These are phyloP conservation scores for Phoenicopterus ruber DNA, from an alignment of 2,113 vertebrate genomes.

Conservation along the genomic window DNA sequence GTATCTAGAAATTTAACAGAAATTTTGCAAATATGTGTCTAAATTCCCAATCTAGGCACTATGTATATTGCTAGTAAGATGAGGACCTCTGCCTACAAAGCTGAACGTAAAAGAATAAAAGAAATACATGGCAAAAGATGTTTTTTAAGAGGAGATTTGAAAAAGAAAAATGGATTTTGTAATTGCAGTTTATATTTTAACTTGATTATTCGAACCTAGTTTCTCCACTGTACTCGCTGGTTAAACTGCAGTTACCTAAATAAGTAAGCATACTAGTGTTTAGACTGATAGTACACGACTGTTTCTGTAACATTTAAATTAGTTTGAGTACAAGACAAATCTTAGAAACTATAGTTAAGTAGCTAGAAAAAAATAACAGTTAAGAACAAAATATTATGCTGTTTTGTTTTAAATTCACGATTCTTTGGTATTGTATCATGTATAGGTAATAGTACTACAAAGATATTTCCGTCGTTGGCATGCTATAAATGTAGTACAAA, in stretches of 20 bases:
- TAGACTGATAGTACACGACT: background rate
- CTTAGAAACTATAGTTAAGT: background rate
- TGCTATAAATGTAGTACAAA: constrained; percentile 70
- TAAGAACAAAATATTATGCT: background rate
- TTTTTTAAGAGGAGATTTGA: background rate
- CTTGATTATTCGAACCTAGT: background rate
- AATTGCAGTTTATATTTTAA: background rate
- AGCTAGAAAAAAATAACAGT: background rate
- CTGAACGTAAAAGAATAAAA: background rate
- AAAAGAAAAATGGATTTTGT: background rate
- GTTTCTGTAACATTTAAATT: background rate
- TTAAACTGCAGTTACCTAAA: background rate
- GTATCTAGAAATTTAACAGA: background rate
- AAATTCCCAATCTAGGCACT: background rate
- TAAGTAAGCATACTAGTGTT: background rate
- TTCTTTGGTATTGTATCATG: constrained; percentile 7
- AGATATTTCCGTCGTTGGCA: constrained; percentile 80
- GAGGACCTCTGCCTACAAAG: background rate
- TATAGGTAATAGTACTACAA: constrained; percentile 86
- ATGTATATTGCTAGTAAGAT: background rate
- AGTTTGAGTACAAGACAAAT: background rate
- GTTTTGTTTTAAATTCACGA: background rate
- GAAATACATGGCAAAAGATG: background rate
- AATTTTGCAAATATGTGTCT: background rate
- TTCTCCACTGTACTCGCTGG: background rate